Evolutionary conservation across 2,888 invertebrate species (phyloP).

Genomic region (Pelosia muscerda): DNA sequence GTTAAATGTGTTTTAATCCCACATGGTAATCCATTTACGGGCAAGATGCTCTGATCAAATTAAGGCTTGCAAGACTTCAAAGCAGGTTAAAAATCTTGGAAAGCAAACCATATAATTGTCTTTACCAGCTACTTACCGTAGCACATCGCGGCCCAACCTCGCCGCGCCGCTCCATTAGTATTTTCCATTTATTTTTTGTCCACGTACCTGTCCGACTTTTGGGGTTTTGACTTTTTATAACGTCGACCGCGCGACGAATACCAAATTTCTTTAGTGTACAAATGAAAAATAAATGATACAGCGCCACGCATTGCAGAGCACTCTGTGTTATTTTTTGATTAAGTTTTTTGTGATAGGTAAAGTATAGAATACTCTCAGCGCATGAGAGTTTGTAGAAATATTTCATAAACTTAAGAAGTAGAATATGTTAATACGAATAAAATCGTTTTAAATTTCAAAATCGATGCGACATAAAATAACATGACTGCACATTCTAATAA

Average conservation of each 20-base stretch:
- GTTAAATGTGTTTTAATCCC: background rate
- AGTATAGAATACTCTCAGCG: slow-evolving; percentile 25
- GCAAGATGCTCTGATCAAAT: too few relatives aligned
- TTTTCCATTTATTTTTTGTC: slow-evolving; percentile 87
- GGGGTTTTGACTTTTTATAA: slow-evolving; percentile 83
- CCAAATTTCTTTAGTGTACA: slow-evolving; percentile 80
- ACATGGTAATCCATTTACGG: background rate
- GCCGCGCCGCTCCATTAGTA: slow-evolving; percentile 84
- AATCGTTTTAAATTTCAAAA: background rate
- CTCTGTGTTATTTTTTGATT: slow-evolving; percentile 76
- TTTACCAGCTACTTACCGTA: slow-evolving; percentile 66
- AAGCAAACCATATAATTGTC: slow-evolving; percentile 22
- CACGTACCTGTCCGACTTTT: slow-evolving; percentile 85
- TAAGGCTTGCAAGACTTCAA: background rate
- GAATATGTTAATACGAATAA: background rate
- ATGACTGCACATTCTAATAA: background rate
- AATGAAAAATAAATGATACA: slow-evolving; percentile 82
- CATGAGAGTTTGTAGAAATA: background rate
- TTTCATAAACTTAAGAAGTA: background rate
- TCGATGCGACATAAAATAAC: background rate
- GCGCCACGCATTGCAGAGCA: slow-evolving; percentile 67
- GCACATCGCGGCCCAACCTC: slow-evolving; percentile 72
- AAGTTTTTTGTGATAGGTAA: slow-evolving; percentile 59
- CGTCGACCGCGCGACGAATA: slow-evolving; percentile 82
- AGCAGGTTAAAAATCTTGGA: background rate